Percentiles rank a stretch among this genome's conserved stretches.
Evolutionary conservation across 2,797 vertebrate genomes (phyloP).

Genomic region (Ataeniobius toweri): DNA sequence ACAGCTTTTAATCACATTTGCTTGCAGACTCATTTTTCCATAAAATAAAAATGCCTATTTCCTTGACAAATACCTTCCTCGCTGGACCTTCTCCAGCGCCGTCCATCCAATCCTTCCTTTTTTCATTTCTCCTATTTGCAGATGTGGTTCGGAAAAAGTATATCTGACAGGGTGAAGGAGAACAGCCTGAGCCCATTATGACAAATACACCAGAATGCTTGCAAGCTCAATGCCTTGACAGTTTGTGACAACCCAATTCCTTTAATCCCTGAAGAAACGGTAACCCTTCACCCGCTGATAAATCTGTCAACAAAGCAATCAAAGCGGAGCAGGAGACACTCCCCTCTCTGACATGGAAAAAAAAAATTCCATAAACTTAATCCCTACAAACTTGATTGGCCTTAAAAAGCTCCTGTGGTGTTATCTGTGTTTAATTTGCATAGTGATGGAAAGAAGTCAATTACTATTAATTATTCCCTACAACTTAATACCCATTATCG

Average conservation of each 20-base stretch:
- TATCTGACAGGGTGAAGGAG: conserved; percentile 39
- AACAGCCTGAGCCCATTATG: conserved; percentile 64
- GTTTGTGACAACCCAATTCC: conserved; percentile 75
- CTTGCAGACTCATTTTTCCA: neutral
- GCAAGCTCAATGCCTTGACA: conserved; percentile 63
- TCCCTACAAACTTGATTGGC: conserved; percentile 73
- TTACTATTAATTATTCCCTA: conserved; percentile 83
- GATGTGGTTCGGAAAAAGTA: conserved; percentile 40
- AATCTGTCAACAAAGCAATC: conserved; percentile 77
- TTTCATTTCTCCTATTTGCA: conserved; percentile 23
- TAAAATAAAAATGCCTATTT: conserved; percentile 30
- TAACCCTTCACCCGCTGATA: conserved; percentile 67
- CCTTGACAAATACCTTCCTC: conserved; percentile 46
- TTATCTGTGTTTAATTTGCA: conserved; percentile 82
- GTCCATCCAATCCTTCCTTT: conserved; percentile 37
- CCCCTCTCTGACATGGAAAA: conserved; percentile 42
- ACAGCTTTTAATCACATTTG: neutral
- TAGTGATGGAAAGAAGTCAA: conserved; percentile 82
- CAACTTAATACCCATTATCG: conserved; percentile 83
- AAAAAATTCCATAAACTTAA: conserved; percentile 72
- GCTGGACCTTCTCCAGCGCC: conserved; percentile 40
- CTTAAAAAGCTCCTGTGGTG: conserved; percentile 71
- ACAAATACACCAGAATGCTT: conserved; percentile 63
- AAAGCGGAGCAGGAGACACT: conserved; percentile 65
- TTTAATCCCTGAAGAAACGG: conserved; percentile 73